Percentiles rank a stretch among this genome's conserved stretches.
Conservation (phyloP, 2,888 invertebrate genomes). For the Tortrix viridana region DNA sequence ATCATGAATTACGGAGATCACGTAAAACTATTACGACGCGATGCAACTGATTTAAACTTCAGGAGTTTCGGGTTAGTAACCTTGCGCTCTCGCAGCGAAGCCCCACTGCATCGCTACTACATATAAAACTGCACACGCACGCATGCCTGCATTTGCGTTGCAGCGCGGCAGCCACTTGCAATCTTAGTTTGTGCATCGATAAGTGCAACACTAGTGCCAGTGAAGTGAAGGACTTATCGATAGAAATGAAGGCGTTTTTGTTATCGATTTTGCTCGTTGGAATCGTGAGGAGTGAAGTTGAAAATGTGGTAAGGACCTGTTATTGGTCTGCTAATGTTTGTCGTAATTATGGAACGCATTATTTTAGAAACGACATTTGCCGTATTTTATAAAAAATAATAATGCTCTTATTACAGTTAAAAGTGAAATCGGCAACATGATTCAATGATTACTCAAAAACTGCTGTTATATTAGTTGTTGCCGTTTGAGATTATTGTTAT, state of each 20-base stretch:
- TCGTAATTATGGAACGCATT: no score
- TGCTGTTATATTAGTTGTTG: no score
- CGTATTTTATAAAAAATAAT: no score
- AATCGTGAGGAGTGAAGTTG: conserved; percentile 68
- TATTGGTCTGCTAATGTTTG: neutral
- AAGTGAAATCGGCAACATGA: neutral
- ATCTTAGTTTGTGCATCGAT: conserved; percentile 39
- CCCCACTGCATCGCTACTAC: conserved; percentile 68
- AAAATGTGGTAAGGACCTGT: conserved; percentile 63
- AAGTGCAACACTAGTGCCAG: conserved; percentile 45
- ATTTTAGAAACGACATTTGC: no score
- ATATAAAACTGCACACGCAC: conserved; percentile 70
- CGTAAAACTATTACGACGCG: neutral
- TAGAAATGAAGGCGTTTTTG: conserved; percentile 69
- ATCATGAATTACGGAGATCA: no score
- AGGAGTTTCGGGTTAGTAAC: conserved; percentile 14
- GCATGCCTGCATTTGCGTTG: conserved; percentile 71
- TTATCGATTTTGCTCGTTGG: conserved; percentile 71
- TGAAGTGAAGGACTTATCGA: conserved; percentile 60
- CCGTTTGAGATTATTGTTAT: no score
- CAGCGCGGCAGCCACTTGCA: conserved; percentile 46
- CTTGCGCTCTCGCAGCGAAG: conserved; percentile 16
- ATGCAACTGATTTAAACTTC: neutral
- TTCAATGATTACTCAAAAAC: neutral
- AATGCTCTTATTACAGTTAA: no score